Conservation (phyloP, 2,797 vertebrate species). For the Australoheros facetus region DNA sequence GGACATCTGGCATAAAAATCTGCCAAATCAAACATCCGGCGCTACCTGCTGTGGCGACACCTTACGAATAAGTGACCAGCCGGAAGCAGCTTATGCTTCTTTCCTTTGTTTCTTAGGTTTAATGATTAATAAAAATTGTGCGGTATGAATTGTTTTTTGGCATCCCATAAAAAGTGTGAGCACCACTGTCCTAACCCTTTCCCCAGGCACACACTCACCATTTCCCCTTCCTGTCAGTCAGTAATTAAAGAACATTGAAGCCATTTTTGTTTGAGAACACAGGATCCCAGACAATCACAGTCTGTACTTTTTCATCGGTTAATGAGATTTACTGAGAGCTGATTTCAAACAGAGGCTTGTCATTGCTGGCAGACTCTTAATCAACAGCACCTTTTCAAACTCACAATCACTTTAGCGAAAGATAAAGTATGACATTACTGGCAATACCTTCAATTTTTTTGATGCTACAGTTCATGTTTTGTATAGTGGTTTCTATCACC, state of each 20-base stretch:
- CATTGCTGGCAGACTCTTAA: background rate
- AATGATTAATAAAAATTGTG: background rate
- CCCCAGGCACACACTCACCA: background rate
- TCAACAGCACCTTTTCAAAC: background rate
- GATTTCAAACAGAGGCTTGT: background rate
- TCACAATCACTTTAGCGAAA: background rate
- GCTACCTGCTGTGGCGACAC: too few species aligned
- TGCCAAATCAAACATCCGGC: background rate
- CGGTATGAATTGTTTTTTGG: background rate
- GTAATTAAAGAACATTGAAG: slow-evolving; percentile 4
- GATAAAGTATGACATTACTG: too few species aligned
- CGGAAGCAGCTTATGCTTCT: background rate
- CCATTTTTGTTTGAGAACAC: slow-evolving; percentile 18
- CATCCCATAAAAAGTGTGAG: background rate
- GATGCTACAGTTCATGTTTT: background rate
- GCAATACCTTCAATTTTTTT: too few species aligned
- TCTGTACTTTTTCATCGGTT: background rate
- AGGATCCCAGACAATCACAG: slow-evolving; percentile 8
- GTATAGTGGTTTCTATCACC: background rate
- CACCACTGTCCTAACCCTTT: background rate
- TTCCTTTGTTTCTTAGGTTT: background rate
- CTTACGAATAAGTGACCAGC: too few species aligned
- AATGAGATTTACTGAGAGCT: background rate
- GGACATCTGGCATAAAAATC: background rate
- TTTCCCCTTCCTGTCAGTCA: slow-evolving; percentile 1